Evolutionary conservation across 2,888 invertebrate species (phyloP).

Genomic region (Eupithecia vulgata): DNA sequence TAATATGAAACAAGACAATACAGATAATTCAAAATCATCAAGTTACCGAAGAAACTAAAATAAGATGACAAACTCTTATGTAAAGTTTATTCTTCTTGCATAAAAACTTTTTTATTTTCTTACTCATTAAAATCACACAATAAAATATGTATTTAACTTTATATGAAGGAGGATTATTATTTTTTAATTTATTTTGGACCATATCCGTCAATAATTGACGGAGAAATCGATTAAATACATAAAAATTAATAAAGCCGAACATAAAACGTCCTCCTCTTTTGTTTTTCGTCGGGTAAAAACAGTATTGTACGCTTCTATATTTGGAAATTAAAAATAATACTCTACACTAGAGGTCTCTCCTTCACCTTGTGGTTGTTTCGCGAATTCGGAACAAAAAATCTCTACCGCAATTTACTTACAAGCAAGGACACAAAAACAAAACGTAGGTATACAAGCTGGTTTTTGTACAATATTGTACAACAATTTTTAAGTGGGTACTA

Average conservation of each 20-base stretch:
- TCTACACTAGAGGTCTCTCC: neutral
- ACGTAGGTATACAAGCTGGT: neutral
- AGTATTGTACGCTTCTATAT: neutral
- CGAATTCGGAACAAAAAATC: conserved; percentile 1
- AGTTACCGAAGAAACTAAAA: neutral
- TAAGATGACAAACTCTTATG: neutral
- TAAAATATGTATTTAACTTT: too few species aligned
- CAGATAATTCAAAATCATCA: neutral
- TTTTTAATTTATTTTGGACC: neutral
- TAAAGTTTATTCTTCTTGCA: neutral
- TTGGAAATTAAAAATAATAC: neutral
- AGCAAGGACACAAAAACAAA: conserved; percentile 3
- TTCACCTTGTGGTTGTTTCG: neutral
- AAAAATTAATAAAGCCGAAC: too few species aligned
- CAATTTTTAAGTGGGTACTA: neutral
- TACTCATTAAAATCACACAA: too few species aligned
- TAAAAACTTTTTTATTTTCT: too few species aligned
- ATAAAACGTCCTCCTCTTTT: too few species aligned
- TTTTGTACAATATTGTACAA: neutral
- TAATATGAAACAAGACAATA: neutral
- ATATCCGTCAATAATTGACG: too few species aligned
- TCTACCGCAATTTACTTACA: neutral
- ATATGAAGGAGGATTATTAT: neutral
- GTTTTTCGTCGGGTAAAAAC: neutral
- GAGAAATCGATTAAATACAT: too few species aligned